These are phyloP conservation scores for Pammene aurita DNA, from an alignment of 2,888 invertebrate species.

Conservation along the genomic window DNA sequence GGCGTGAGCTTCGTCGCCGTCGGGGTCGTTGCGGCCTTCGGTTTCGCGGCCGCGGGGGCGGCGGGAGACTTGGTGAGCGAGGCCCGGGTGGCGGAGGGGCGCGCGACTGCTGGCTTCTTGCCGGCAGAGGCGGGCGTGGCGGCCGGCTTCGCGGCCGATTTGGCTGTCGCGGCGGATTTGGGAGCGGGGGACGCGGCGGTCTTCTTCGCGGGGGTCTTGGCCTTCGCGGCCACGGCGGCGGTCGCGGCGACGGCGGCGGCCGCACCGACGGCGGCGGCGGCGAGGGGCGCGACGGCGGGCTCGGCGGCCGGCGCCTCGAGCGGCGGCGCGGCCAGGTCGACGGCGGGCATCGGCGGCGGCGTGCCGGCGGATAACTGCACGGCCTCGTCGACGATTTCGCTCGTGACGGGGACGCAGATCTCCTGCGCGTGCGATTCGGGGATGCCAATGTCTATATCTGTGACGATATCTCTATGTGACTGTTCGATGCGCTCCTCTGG, in stretches of 20 bases:
- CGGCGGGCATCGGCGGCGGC: conserved; percentile 55
- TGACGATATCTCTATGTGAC: conserved; percentile 61
- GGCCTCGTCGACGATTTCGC: conserved; percentile 66
- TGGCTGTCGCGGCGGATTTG: conserved; percentile 50
- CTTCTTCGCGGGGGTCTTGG: conserved; percentile 51
- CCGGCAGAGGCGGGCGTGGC: conserved; percentile 44
- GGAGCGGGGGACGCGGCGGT: conserved; percentile 46
- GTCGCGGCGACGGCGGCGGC: conserved; percentile 58
- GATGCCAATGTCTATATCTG: conserved; percentile 72
- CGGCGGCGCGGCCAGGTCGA: conserved; percentile 48
- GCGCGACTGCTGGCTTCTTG: conserved; percentile 53
- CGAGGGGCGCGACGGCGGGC: conserved; percentile 51
- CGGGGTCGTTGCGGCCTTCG: conserved; percentile 43
- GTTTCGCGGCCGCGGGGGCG: conserved; percentile 43
- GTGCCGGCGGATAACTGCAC: conserved; percentile 52
- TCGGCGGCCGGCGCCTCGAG: conserved; percentile 56
- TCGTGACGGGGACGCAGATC: conserved; percentile 77
- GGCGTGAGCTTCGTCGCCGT: conserved; percentile 47
- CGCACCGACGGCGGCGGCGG: conserved; percentile 50
- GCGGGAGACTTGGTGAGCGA: conserved; percentile 47
- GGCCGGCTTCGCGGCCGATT: conserved; percentile 43
- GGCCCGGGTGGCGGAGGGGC: conserved; percentile 47
- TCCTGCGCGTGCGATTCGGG: conserved; percentile 74
- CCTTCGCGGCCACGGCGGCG: conserved; percentile 54
- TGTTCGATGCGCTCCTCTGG: conserved; percentile 57